Evolutionary conservation across 2,113 vertebrate species (phyloP).

Genomic region (Nyctibius bracteatus): DNA sequence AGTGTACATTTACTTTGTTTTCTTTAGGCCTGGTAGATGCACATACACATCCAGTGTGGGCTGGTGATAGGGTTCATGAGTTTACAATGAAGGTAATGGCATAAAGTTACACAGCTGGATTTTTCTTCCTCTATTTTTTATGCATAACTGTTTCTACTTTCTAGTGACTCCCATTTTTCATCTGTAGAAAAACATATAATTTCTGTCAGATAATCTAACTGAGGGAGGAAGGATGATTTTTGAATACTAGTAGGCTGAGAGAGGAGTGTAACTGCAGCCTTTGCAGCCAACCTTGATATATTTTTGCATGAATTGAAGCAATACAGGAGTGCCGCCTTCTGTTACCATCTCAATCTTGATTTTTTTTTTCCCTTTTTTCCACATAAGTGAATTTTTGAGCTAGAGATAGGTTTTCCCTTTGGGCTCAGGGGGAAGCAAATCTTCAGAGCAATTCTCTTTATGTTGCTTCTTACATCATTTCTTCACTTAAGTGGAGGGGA

Average conservation of each 20-base stretch:
- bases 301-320: background rate
- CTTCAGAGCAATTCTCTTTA: background rate
- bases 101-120: background rate
- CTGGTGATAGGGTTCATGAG: slow-evolving; percentile 94
- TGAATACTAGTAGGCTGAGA: background rate
- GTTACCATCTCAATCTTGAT: background rate
- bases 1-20: background rate
- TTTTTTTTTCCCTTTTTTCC: background rate
- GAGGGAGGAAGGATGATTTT: background rate
- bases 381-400: background rate
- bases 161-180: background rate
- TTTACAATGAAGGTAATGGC: slow-evolving; percentile 95
- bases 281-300: background rate
- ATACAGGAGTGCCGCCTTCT: background rate
- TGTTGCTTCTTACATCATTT: accelerated
- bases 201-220: background rate
- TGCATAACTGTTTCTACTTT: background rate
- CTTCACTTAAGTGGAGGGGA: background rate
- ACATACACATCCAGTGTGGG: slow-evolving; percentile 97
- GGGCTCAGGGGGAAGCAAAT: background rate
- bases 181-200: background rate
- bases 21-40: slow-evolving; percentile 91
- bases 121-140: background rate
- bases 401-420: background rate
- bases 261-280: background rate